Base-by-base conservation (phyloP, 2,797 vertebrate species). In the Ptychobarbus kaznakovi region DNA sequence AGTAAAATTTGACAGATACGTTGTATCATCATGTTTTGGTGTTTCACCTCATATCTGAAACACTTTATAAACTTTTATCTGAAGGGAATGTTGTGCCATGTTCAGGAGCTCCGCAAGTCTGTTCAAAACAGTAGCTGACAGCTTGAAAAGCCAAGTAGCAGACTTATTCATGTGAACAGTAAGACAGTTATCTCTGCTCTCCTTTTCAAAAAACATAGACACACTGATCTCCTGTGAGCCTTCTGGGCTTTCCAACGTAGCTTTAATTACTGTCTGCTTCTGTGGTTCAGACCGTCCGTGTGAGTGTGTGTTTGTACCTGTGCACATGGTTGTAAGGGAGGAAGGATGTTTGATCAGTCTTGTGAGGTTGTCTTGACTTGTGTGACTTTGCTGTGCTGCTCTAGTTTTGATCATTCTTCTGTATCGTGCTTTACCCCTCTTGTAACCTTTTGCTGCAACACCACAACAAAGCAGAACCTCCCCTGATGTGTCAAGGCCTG, bases 241-340 rank as follows among this genome's bases (percentile, higher is more conserved):
- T 70, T 74, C 73, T 87, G 84, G 86, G 89, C 75, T 89, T 90
- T 88, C 75, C 81, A 85, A 38, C 63, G 77, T 49, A 83, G 84
- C 88, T 88, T 86, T 90, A 87, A 89, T 90, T 89, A 87, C 80
- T 32, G 86, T 76, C 88, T 90, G 81, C 87, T 81, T 69, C 84
- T 83, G 76, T 68, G 85, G 70, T 86, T 85, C 69, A 85, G 84
- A 86, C 73, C 49, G 77, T 77, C 79, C 77, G 32, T 66, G 15
- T 35, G 32, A 66, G 65, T 35, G 15, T 87, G 85, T 87, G 83
- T 78, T 82, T 75, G 81, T 84, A 79, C 69, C 63, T 79, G 87
- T 81, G 65, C 65, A 68, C 35, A 32, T 78, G 83, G 28, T 78
- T 82, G 80, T 74, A 72, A 66, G 74, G 66, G 65, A 76, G 70